A percentile compares a stretch with the other conserved stretches of the same genome.
Conservation (phyloP, 2,888 invertebrate species). For the Cylloceria caligata region DNA sequence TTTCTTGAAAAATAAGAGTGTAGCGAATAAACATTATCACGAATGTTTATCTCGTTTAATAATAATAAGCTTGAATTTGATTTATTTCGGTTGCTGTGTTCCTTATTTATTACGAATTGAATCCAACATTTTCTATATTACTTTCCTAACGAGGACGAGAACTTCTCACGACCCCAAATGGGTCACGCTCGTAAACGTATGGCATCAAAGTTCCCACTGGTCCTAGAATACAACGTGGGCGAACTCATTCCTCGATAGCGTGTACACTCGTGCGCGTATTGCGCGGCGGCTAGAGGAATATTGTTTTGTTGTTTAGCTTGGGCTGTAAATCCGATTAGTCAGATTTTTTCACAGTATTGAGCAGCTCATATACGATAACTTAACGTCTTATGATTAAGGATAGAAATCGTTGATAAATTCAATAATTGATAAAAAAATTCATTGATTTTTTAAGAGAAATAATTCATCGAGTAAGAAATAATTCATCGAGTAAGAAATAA, state of each 20-base stretch:
- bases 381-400: background rate
- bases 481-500: too few relatives aligned
- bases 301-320: slow-evolving; percentile 11
- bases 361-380: background rate
- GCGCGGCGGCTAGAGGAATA: background rate
- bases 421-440: too few relatives aligned
- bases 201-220: slow-evolving; percentile 45
- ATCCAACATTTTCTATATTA: slow-evolving; percentile 7
- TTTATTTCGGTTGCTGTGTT: background rate
- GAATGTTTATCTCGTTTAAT: background rate
- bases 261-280: slow-evolving; percentile 14
- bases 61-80: background rate
- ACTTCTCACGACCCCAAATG: slow-evolving; percentile 64
- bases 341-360: background rate
- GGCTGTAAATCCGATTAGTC: background rate
- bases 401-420: background rate
- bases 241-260: slow-evolving; percentile 42
- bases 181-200: slow-evolving; percentile 55
- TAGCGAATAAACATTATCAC: background rate
- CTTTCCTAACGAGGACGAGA: slow-evolving; percentile 60
- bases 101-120: background rate
- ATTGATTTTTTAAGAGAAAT: too few relatives aligned
- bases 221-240: slow-evolving; percentile 25
- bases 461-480: too few relatives aligned
- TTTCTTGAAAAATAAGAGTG: slow-evolving; percentile 39